phyloP scores from a whole-genome alignment of 2,888 invertebrate species.

The Flabesymbios commensalis region DNA sequence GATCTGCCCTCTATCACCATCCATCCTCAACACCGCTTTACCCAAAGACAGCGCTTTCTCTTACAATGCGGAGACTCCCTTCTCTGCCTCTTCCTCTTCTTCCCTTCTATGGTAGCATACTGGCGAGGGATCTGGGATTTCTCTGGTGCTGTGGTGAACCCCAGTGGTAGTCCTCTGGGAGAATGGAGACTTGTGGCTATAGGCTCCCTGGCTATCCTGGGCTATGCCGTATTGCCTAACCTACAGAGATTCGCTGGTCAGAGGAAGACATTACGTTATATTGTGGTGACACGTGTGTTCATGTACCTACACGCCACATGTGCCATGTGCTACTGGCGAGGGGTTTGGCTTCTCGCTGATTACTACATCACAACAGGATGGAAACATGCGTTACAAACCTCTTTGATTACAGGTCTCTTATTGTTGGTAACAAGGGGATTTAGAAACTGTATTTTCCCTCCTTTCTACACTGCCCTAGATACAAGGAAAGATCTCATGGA shows the following conservation, averaged over 20 bases:
- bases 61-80: too few species aligned
- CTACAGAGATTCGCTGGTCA: not conserved
- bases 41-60: too few species aligned
- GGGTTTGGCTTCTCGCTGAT: slow-evolving; percentile 25
- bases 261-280: not conserved
- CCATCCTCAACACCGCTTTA: too few species aligned
- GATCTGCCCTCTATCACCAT: too few species aligned
- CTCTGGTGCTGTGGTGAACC: slow-evolving; percentile 17
- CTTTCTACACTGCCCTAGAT: slow-evolving; percentile 14
- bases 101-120: slow-evolving; percentile 26
- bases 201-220: slow-evolving; percentile 11
- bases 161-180: not conserved
- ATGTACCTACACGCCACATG: slow-evolving; percentile 14
- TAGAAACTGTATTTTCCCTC: slow-evolving; percentile 20
- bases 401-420: slow-evolving; percentile 4
- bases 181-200: slow-evolving; percentile 10
- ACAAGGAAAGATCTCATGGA: slow-evolving; percentile 11
- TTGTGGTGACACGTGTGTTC: slow-evolving; percentile 9
- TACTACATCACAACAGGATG: slow-evolving; percentile 21
- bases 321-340: slow-evolving; percentile 29
- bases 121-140: slow-evolving; percentile 33
- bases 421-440: slow-evolving; percentile 1
- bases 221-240: slow-evolving; percentile 8
- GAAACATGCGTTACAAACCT: not conserved
- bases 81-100: slow-evolving; percentile 18